Conservation (phyloP, 53 echinoderm and acorn worm genomes). For the Holothuria scabra region DNA sequence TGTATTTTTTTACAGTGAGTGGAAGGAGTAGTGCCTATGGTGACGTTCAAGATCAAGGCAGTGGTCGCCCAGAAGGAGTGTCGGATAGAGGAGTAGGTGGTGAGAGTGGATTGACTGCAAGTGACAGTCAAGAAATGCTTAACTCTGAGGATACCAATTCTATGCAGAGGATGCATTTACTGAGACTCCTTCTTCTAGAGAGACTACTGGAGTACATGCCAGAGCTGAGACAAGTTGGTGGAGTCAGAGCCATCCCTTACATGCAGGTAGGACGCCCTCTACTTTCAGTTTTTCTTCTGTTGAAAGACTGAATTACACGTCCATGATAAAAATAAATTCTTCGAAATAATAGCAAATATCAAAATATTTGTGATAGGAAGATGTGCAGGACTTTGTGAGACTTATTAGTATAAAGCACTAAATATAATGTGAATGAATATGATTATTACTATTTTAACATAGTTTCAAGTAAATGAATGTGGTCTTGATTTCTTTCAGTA, state of each 20-base stretch:
- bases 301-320: not conserved
- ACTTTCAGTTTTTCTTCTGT: not conserved
- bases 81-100: conserved; percentile 58
- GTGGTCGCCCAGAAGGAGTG: conserved; percentile 68
- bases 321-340: too few species aligned
- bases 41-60: conserved; percentile 81
- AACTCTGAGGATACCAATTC: conserved; percentile 64
- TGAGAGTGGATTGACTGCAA: conserved; percentile 41
- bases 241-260: conserved; percentile 89
- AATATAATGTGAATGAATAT: too few species aligned
- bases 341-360: too few species aligned
- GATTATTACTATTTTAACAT: too few species aligned
- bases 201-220: conserved; percentile 90
- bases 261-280: conserved; percentile 66
- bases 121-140: conserved; percentile 59
- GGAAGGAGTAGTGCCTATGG: conserved; percentile 99
- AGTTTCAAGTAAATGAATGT: too few species aligned
- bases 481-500: too few species aligned
- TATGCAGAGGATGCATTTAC: conserved; percentile 80
- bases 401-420: too few species aligned
- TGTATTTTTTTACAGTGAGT: conserved; percentile 59
- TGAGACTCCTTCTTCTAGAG: conserved; percentile 84
- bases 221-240: conserved; percentile 91
- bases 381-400: too few species aligned
- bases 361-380: too few species aligned